phyloP scores from a whole-genome alignment of 2,888 invertebrate species.

The Alloscopus bannaensis region DNA sequence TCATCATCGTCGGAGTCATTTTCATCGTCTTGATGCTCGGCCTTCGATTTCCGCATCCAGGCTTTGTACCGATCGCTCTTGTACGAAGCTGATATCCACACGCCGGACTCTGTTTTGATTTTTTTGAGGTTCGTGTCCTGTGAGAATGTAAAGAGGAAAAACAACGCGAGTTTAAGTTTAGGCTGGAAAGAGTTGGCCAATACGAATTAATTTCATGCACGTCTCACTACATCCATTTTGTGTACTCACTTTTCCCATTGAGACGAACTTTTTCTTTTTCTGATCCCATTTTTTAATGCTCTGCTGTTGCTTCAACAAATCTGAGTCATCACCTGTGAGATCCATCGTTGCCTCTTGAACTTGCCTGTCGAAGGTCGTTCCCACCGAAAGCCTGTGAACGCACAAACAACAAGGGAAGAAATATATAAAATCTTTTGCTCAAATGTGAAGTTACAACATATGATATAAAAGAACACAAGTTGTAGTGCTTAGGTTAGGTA shows the following conservation, averaged over 20 bases:
- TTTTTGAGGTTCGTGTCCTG: slow-evolving; percentile 82
- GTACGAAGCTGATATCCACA: slow-evolving; percentile 94
- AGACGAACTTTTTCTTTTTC: slow-evolving; percentile 95
- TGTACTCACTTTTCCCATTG: slow-evolving; percentile 77
- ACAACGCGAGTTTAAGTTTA: not conserved
- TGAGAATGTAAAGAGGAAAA: slow-evolving; percentile 53
- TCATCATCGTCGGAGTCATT: slow-evolving; percentile 77
- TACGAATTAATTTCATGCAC: not conserved
- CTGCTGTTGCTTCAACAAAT: slow-evolving; percentile 79
- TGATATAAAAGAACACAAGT: too few relatives aligned
- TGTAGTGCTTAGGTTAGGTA: too few relatives aligned
- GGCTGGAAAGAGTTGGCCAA: not conserved
- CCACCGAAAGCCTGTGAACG: slow-evolving; percentile 84
- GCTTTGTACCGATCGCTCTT: slow-evolving; percentile 92
- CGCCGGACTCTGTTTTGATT: slow-evolving; percentile 96
- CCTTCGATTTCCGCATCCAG: slow-evolving; percentile 88
- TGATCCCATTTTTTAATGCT: slow-evolving; percentile 90
- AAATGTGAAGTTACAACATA: too few relatives aligned
- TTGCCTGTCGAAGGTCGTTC: slow-evolving; percentile 85
- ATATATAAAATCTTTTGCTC: too few relatives aligned
- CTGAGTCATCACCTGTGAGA: slow-evolving; percentile 87
- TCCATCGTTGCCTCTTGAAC: slow-evolving; percentile 89
- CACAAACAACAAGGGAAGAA: too few relatives aligned
- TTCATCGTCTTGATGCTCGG: slow-evolving; percentile 75
- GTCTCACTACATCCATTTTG: not conserved